Conservation (phyloP, 1,140 invertebrate species). For the Rhopalosiphum maidis region DNA sequence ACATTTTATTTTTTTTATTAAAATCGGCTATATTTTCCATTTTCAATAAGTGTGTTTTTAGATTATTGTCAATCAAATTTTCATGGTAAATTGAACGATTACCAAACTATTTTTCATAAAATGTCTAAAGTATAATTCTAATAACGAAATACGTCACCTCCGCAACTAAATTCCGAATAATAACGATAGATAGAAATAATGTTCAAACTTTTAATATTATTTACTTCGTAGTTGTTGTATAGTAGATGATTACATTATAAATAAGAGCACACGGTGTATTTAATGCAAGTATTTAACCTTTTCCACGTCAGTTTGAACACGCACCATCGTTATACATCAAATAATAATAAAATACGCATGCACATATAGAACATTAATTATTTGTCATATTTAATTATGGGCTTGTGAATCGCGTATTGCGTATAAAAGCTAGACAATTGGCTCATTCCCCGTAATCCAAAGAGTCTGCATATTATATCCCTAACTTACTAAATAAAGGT, state of each 20-base stretch:
- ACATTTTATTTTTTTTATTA: too few relatives aligned
- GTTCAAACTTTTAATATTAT: neutral
- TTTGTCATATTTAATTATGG: neutral
- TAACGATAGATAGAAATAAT: neutral
- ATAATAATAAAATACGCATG: neutral
- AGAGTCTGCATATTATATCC: neutral
- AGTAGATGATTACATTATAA: neutral
- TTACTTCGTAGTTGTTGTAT: neutral
- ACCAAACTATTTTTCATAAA: too few relatives aligned
- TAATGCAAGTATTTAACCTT: neutral
- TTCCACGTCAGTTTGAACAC: neutral
- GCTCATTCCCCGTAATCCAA: neutral
- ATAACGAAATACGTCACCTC: neutral
- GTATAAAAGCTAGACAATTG: neutral
- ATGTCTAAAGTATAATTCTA: neutral
- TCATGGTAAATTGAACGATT: too few relatives aligned
- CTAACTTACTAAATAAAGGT: neutral
- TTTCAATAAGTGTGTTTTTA: too few relatives aligned
- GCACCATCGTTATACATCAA: neutral
- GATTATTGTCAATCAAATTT: too few relatives aligned
- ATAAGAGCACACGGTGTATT: neutral
- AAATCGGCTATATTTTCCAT: too few relatives aligned
- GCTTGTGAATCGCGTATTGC: neutral
- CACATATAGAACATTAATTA: neutral
- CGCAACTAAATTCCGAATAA: neutral